Evolutionary conservation across 2,888 invertebrate species (phyloP).

Genomic region (Oxycera nigricornis): DNA sequence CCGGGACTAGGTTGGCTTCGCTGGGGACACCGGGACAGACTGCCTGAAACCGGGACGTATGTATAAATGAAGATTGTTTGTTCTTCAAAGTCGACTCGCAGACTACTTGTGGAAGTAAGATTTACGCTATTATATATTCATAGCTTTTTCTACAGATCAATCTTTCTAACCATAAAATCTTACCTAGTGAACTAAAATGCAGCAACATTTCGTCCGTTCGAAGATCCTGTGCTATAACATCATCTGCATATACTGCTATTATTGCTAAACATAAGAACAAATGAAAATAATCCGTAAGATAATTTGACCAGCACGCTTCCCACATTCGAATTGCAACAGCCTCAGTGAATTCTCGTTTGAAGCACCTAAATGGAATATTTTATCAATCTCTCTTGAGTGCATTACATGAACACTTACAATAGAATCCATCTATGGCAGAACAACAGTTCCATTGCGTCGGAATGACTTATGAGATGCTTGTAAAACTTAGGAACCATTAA

Average conservation of each 20-base stretch:
- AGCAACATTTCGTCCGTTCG: slow-evolving; percentile 94
- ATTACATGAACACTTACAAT: slow-evolving; percentile 64
- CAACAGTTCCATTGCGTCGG: slow-evolving; percentile 86
- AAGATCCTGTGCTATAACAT: slow-evolving; percentile 89
- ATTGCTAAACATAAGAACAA: slow-evolving; percentile 93
- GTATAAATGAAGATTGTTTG: too few species aligned
- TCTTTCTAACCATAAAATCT: slow-evolving; percentile 46
- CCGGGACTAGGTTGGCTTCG: background rate
- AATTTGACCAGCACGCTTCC: slow-evolving; percentile 98
- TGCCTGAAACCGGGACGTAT: background rate
- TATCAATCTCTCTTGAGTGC: background rate
- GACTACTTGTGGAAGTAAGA: too few species aligned
- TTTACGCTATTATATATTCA: background rate
- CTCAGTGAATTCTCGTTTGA: slow-evolving; percentile 91
- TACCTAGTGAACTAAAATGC: slow-evolving; percentile 89
- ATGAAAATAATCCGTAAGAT: slow-evolving; percentile 95
- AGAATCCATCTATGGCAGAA: slow-evolving; percentile 97
- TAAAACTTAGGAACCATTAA: slow-evolving; percentile 92
- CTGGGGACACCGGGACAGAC: background rate
- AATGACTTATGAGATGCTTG: slow-evolving; percentile 80
- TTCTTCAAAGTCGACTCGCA: too few species aligned
- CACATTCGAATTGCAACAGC: slow-evolving; percentile 89
- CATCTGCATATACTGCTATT: slow-evolving; percentile 90
- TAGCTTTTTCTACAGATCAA: background rate
- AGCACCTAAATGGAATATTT: slow-evolving; percentile 70